Evolutionary conservation across 1,140 invertebrate genomes (phyloP), one percentile per base, ranked within the genome.

Genomic region (Conus ventricosus): DNA sequence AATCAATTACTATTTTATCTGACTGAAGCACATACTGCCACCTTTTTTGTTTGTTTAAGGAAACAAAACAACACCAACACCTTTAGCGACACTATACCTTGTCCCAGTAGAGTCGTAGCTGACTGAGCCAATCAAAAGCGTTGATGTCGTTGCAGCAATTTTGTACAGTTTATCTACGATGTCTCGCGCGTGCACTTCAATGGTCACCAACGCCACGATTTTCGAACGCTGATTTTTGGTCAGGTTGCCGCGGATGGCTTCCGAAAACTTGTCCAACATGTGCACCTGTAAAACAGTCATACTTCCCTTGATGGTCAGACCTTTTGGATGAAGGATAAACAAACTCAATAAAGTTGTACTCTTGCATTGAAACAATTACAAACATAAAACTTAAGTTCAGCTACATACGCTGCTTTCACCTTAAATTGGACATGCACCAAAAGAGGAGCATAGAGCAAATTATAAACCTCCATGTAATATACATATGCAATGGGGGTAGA

Each of bases 111-210:
- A 95, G 95, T 27, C 95, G 90, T 27, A 96, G 90, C 90, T 96
- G 95, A 87, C 95, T 95, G 91, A 95, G 94, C 95, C 95, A 96
- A 55, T 95, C 94, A 92, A 96, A 96, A 4, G 97, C 96, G 20
- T 96, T 96, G 13, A 97, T 96, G 92, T 97, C 97, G 94, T 96
- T 97, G 91, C 97, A 97, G 92, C 97, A 53, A 88, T 90, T 91
- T 95, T 95, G 80, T 95, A 93, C 96, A 98, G 96, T 90, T 96
- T 97, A 92, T 98, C 97, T 57, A 98, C 97, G 27, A 98, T 97
- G 95, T 98, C 98, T 87, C 97, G 96, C 0, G 97, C 97, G 95
- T 98, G 98, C 91, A 98, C 97, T 95, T 98, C 97, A 90, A 98
- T 97, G 10, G 98, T 97, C 27, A 98, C 97, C 27, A 98, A 95